A percentile compares a stretch with the other conserved stretches of the same genome.
Evolutionary conservation across 2,113 vertebrate species (phyloP).

Genomic region (Lepus timidus): DNA sequence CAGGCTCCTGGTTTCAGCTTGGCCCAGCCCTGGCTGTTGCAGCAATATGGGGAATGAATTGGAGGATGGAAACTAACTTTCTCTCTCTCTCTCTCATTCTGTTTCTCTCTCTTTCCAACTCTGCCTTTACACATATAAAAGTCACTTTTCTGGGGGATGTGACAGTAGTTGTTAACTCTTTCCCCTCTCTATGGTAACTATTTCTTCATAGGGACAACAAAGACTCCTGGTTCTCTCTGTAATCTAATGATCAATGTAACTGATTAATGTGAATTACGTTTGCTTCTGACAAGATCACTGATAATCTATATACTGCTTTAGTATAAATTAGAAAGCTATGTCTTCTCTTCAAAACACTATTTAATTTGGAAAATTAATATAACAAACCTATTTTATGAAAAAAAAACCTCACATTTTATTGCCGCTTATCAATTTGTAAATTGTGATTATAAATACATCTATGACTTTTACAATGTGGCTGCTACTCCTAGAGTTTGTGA

Average conservation of each 20-base stretch:
- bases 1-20: too few species aligned
- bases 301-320: not conserved
- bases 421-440: not conserved
- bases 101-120: too few species aligned
- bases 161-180: not conserved
- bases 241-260: not conserved
- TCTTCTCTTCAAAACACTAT: not conserved
- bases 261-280: not conserved
- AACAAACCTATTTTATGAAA: not conserved
- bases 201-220: not conserved
- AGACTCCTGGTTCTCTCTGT: not conserved
- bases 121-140: too few species aligned
- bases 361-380: conserved; percentile 14
- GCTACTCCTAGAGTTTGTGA: not conserved
- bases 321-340: conserved; percentile 14
- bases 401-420: not conserved
- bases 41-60: too few species aligned
- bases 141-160: not conserved
- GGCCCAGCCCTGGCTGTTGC: too few species aligned
- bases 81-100: too few species aligned
- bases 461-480: not conserved
- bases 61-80: too few species aligned
- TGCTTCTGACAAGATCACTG: not conserved
- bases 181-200: not conserved
- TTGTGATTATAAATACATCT: not conserved